Conservation (phyloP, 2,113 vertebrate genomes). For the Grammomys surdaster region DNA sequence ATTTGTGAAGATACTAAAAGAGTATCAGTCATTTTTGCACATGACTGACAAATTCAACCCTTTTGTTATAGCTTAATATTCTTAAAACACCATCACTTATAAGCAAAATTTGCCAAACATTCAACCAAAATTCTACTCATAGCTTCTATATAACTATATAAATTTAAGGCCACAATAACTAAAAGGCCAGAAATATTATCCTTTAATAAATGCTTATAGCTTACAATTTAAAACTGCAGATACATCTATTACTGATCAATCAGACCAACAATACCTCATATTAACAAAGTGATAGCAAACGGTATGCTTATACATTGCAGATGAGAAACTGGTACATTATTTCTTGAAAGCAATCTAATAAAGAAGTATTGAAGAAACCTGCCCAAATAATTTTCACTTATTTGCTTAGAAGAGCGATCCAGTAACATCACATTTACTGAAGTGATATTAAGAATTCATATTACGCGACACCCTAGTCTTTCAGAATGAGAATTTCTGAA, state of each 20-base stretch:
- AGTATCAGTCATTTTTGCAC: not conserved
- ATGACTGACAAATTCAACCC: not conserved
- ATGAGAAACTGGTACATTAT: not conserved
- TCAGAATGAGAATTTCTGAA: slow-evolving; percentile 27
- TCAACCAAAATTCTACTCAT: not conserved
- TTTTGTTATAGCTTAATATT: slow-evolving; percentile 26
- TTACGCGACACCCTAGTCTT: not conserved
- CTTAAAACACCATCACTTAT: slow-evolving; percentile 17
- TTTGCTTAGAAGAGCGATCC: not conserved
- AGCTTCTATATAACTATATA: not conserved
- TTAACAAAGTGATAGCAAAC: slow-evolving; percentile 18
- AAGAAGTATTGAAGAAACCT: not conserved
- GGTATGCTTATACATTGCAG: not conserved
- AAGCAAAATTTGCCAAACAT: slow-evolving; percentile 42
- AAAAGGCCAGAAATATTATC: not conserved
- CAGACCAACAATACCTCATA: not conserved
- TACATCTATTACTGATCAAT: not conserved
- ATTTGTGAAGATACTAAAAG: slow-evolving; percentile 34
- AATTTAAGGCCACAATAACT: slow-evolving; percentile 12
- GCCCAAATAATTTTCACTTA: not conserved
- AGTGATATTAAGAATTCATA: not conserved
- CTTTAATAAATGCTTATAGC: not conserved
- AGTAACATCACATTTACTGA: slow-evolving; percentile 12
- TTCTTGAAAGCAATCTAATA: slow-evolving; percentile 34
- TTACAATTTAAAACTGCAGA: slow-evolving; percentile 41